Evolutionary conservation across 1,140 invertebrate genomes (phyloP), one percentile per base, ranked within the genome.

Genomic region (Drosophila insularis): DNA sequence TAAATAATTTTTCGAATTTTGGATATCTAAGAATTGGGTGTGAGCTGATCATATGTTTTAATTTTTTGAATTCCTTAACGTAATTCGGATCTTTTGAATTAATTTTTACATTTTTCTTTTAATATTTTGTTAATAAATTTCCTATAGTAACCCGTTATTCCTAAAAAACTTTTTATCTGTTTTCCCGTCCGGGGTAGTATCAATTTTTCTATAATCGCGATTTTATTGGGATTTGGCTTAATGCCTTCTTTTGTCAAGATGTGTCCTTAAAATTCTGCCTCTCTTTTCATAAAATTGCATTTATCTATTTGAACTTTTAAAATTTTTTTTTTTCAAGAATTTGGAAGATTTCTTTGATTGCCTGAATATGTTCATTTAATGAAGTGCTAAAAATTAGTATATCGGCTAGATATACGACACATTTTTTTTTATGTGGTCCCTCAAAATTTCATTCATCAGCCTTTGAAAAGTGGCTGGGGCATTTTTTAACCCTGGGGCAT

Each of bases 341-440:
- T 39, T 39, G 37, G 37, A 39, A 39, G 37, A 39, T 39, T 39
- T 39, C 37, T 39, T 56, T 37, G 10, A 67, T 54, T 32, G 67
- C 23, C 23, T 72, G 32, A 32, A 67, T 39, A 19, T 64, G 74
- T 53, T 70, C 71, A 40, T 74, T 17, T 17, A 67, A 27, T n/a
- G 61, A 70, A 17, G 71, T 74, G 43, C 50, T 65, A 21, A 78
- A 78, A 43, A 75, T 64, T n/a, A 78, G 46, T 46, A 79, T 76
- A 40, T 79, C 73, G 19, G 72, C 73, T 21, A 76, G 17, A 65
- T 75, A 71, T 19, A 77, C 70, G 2, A 64, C 63, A 60, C 65
- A 68, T 54, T 14, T 60, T 39, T n/a, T n/a, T n/a, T n/a, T n/a
- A n/a, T 68, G 13, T 43, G 39, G 50, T 63, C 64, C 4, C 60